phyloP scores from a whole-genome alignment of 1,140 invertebrate genomes.

The Pseudomyrmex dendroicus region DNA sequence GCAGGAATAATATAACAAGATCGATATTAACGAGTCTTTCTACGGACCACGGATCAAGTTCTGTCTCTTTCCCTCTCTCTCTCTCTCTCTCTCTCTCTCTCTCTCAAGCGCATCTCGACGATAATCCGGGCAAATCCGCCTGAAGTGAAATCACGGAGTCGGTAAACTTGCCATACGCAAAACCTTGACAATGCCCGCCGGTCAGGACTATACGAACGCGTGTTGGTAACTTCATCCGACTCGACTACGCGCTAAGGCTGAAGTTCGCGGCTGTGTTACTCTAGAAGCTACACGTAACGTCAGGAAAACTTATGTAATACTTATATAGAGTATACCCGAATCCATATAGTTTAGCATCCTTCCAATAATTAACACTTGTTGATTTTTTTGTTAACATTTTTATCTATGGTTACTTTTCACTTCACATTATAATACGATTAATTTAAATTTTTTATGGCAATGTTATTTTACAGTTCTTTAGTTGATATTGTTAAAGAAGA shows the following conservation, averaged over 20 bases:
- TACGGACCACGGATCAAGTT: conserved; percentile 10
- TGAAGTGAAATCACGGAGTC: conserved; percentile 25
- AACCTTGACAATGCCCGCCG: conserved; percentile 76
- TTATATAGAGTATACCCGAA: conserved; percentile 82
- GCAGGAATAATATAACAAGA: not conserved
- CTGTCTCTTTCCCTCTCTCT: not conserved
- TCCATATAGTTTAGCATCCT: not conserved
- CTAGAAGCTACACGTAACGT: conserved; percentile 76
- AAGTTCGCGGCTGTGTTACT: conserved; percentile 41
- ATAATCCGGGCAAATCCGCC: conserved; percentile 40
- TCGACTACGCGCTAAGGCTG: conserved; percentile 48
- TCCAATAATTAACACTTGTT: no score
- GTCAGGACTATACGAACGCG: conserved; percentile 47
- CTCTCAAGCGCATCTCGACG: conserved; percentile 26
- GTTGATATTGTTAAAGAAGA: no score
- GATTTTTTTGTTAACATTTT: no score
- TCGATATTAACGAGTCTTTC: conserved; percentile 26
- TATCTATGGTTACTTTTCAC: no score
- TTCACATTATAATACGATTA: no score
- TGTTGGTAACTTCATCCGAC: conserved; percentile 63
- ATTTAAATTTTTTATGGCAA: no score
- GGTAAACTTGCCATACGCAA: conserved; percentile 63
- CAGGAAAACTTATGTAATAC: conserved; percentile 79
- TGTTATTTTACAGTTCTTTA: no score
- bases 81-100: no score